A percentile compares a stretch with the other conserved stretches of the same genome.
Evolutionary conservation across 2,113 vertebrate species (phyloP).

Genomic region (Neoarius graeffei): DNA sequence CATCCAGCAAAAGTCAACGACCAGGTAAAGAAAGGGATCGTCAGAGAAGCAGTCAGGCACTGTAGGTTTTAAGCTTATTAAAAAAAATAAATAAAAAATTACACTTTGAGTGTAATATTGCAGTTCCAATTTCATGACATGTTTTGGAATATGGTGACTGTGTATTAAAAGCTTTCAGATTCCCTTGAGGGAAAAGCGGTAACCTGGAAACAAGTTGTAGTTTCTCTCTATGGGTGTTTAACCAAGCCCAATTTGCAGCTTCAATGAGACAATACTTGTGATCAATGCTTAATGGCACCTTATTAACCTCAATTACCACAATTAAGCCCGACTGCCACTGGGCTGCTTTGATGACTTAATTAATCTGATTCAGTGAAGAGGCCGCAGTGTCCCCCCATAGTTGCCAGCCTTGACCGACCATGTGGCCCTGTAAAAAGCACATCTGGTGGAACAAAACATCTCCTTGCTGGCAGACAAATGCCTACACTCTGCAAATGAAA

Average conservation of each 20-base stretch:
- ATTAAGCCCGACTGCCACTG: slow-evolving; percentile 79
- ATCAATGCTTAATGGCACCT: slow-evolving; percentile 78
- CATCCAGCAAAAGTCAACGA: not conserved
- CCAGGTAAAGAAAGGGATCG: not conserved
- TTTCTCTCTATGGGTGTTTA: slow-evolving; percentile 72
- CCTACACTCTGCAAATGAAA: slow-evolving; percentile 74
- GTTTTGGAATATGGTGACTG: not conserved
- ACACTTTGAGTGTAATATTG: not conserved
- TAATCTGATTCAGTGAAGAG: slow-evolving; percentile 77
- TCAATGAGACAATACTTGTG: slow-evolving; percentile 80
- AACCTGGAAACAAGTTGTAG: slow-evolving; percentile 37
- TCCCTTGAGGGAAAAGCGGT: slow-evolving; percentile 6
- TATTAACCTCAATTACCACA: slow-evolving; percentile 83
- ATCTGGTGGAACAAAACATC: slow-evolving; percentile 76
- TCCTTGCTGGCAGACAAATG: slow-evolving; percentile 74
- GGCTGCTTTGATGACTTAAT: slow-evolving; percentile 79
- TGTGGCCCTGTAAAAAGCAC: slow-evolving; percentile 74
- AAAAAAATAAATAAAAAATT: not conserved
- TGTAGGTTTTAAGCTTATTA: not conserved
- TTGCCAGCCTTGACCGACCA: slow-evolving; percentile 71
- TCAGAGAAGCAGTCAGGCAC: not conserved
- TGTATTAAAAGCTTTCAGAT: not conserved
- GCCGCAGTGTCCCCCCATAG: slow-evolving; percentile 61
- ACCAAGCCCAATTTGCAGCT: slow-evolving; percentile 75
- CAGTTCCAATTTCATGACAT: not conserved